Percentiles rank a stretch among this genome's conserved stretches.
These are phyloP conservation scores for Pomacea canaliculata DNA, from an alignment of 2,888 invertebrate species.

Conservation along the genomic window DNA sequence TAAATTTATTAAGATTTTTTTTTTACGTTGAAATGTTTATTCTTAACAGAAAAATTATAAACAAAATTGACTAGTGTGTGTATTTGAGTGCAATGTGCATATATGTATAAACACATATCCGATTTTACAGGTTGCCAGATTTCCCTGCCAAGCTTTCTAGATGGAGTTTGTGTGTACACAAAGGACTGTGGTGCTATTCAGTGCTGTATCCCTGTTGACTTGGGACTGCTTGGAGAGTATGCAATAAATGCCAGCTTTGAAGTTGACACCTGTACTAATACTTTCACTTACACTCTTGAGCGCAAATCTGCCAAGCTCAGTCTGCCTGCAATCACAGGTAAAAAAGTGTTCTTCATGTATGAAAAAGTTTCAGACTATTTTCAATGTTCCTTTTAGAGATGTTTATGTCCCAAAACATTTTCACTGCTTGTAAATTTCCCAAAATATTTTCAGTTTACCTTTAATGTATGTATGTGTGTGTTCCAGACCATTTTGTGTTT, in stretches of 20 bases:
- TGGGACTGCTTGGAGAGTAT: slow-evolving; percentile 23
- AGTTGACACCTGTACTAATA: slow-evolving; percentile 29
- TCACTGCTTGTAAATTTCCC: too few relatives aligned
- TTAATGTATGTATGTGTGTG: too few relatives aligned
- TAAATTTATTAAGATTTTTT: too few relatives aligned
- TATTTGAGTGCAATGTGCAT: too few relatives aligned
- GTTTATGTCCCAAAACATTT: too few relatives aligned
- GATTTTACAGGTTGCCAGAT: slow-evolving; percentile 17
- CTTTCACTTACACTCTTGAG: slow-evolving; percentile 38
- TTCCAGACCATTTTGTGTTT: too few relatives aligned
- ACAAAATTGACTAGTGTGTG: too few relatives aligned
- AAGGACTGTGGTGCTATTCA: slow-evolving; percentile 20
- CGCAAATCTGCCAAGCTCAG: slow-evolving; percentile 39
- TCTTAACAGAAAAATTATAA: too few relatives aligned
- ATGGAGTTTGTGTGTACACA: slow-evolving; percentile 22
- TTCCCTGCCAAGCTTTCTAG: slow-evolving; percentile 9
- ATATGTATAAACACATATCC: too few relatives aligned
- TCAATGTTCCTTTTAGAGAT: too few relatives aligned
- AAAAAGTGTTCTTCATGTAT: neutral
- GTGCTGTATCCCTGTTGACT: slow-evolving; percentile 28
- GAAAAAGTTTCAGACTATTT: neutral
- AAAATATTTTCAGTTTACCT: too few relatives aligned
- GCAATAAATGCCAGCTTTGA: slow-evolving; percentile 25
- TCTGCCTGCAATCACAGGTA: slow-evolving; percentile 22
- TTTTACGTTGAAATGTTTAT: too few relatives aligned